Conservation (phyloP, 2,888 invertebrate species). For the Dioctria rufipes region DNA sequence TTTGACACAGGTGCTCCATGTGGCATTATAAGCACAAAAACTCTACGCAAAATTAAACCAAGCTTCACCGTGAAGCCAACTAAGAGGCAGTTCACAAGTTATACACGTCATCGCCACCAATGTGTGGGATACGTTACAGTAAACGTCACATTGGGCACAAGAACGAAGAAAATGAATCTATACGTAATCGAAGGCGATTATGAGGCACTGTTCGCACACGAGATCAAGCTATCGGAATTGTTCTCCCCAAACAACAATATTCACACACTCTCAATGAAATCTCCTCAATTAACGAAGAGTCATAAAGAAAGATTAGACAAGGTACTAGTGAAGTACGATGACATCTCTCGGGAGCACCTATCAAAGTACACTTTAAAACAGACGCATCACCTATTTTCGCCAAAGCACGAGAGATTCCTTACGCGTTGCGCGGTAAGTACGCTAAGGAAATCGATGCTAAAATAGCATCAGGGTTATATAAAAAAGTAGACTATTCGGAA, state of each 20-base stretch:
- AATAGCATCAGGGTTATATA: too few relatives aligned
- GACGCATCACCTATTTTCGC: not conserved
- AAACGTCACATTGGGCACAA: not conserved
- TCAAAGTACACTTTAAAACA: not conserved
- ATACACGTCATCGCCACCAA: not conserved
- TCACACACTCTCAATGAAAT: too few relatives aligned
- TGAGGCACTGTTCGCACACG: not conserved
- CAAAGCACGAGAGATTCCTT: too few relatives aligned
- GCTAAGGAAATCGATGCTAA: too few relatives aligned
- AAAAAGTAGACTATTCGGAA: too few relatives aligned
- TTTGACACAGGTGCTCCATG: too few relatives aligned
- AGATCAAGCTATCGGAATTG: too few relatives aligned
- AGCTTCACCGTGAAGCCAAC: not conserved
- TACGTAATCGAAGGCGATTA: conserved; percentile 7
- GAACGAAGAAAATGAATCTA: not conserved
- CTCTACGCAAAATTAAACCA: not conserved
- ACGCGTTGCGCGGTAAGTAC: too few relatives aligned
- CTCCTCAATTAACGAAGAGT: not conserved
- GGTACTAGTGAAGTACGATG: not conserved
- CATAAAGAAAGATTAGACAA: not conserved
- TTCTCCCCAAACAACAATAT: too few relatives aligned
- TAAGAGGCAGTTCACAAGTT: not conserved
- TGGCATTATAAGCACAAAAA: not conserved
- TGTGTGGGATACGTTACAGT: not conserved
- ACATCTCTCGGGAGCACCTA: not conserved